phyloP scores from a whole-genome alignment of 2,888 invertebrate species.

The Amphiduros pacificus region DNA sequence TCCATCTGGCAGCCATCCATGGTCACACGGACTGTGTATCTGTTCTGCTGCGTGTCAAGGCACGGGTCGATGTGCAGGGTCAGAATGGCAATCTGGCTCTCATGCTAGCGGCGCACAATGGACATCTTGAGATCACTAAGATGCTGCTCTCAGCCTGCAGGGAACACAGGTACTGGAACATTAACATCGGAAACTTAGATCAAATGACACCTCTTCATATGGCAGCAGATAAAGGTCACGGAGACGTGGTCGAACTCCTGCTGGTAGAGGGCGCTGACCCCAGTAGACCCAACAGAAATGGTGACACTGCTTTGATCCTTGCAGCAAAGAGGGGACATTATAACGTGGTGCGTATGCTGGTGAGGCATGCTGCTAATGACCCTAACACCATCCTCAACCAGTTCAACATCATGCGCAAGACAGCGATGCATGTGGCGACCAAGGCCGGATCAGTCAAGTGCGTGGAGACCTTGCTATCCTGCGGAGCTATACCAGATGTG shows the following conservation, averaged over 20 bases:
- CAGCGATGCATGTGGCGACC: conserved; percentile 10
- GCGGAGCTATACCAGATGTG: conserved; percentile 20
- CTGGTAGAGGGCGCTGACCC: conserved; percentile 29
- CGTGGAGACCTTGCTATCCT: conserved; percentile 18
- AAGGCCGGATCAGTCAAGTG: conserved; percentile 11
- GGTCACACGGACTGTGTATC: conserved; percentile 7
- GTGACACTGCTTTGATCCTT: conserved; percentile 35
- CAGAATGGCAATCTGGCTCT: conserved; percentile 10
- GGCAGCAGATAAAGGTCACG: conserved; percentile 13
- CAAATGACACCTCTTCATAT: conserved; percentile 15
- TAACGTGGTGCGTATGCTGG: not conserved
- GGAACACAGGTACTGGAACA: conserved; percentile 1
- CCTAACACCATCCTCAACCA: conserved; percentile 9
- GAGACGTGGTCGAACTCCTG: conserved; percentile 19
- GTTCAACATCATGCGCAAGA: conserved; percentile 9
- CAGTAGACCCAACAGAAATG: conserved; percentile 32
- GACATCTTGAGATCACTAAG: conserved; percentile 10
- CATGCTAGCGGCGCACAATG: conserved; percentile 10
- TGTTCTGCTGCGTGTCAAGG: conserved; percentile 6
- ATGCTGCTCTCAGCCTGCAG: not conserved
- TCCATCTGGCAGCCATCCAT: conserved; percentile 13
- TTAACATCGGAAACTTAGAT: conserved; percentile 8
- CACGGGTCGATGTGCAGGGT: conserved; percentile 3
- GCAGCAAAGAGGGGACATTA: conserved; percentile 31
- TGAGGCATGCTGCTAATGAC: not conserved